Evolutionary conservation across 2,888 invertebrate species (phyloP).

Genomic region (Apodemia zela): DNA sequence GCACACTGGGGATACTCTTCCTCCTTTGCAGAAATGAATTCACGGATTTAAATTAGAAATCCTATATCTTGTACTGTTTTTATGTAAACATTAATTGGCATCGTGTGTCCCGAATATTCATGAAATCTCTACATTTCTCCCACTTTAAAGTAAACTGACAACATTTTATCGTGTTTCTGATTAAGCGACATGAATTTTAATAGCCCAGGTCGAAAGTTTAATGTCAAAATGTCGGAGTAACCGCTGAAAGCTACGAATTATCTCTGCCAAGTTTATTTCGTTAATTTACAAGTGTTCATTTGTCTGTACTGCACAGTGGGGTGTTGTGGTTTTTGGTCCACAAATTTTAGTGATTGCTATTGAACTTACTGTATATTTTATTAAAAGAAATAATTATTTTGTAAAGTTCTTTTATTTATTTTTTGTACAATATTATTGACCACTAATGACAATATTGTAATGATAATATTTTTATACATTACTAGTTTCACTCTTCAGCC

Average conservation of each 20-base stretch:
- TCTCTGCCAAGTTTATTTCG: constrained; percentile 10
- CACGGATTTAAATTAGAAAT: no score
- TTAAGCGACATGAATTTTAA: constrained; percentile 13
- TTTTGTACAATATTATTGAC: no score
- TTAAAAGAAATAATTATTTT: neutral
- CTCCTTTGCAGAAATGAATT: no score
- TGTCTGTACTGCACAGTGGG: neutral
- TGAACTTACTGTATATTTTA: neutral
- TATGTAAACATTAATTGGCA: neutral
- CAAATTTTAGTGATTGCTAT: neutral
- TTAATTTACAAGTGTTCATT: constrained; percentile 15
- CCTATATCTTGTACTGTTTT: neutral
- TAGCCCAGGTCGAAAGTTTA: constrained; percentile 8
- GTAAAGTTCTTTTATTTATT: neutral
- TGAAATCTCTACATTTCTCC: neutral
- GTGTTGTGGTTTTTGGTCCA: neutral
- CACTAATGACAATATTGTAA: no score
- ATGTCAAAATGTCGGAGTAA: constrained; percentile 5
- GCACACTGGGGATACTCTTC: no score
- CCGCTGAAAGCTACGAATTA: constrained; percentile 12
- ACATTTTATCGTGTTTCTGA: constrained; percentile 14
- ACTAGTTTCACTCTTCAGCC: no score
- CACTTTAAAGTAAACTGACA: constrained; percentile 1
- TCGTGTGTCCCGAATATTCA: neutral
- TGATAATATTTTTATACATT: no score